Evolutionary conservation across 2,113 vertebrate genomes (phyloP).

Genomic region (Eudyptes chrysolophus): DNA sequence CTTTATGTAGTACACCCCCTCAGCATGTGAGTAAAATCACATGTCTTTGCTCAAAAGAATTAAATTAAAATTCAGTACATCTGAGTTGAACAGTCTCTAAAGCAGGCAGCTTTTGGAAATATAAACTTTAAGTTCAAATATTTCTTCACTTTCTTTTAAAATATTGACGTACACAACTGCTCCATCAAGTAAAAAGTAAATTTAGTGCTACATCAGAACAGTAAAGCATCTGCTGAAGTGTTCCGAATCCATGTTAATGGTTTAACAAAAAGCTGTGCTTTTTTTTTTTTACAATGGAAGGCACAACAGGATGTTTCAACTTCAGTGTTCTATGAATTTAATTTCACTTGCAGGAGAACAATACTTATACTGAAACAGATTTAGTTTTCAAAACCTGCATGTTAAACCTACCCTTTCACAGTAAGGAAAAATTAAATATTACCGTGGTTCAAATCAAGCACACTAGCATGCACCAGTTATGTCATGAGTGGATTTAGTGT

Average conservation of each 20-base stretch:
- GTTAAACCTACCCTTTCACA: background rate
- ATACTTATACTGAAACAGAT: background rate
- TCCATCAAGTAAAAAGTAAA: background rate
- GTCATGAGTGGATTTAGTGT: background rate
- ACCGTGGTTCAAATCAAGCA: background rate
- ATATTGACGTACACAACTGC: background rate
- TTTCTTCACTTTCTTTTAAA: background rate
- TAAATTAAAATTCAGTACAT: background rate
- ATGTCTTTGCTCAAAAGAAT: background rate
- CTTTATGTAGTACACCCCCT: background rate
- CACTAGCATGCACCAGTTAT: background rate
- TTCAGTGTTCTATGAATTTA: background rate
- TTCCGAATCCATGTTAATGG: background rate
- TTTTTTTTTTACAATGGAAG: background rate
- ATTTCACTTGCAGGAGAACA: background rate
- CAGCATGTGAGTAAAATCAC: background rate
- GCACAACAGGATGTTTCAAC: background rate
- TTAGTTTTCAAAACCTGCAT: background rate
- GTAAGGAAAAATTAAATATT: background rate
- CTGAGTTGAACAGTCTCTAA: background rate
- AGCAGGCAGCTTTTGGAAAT: background rate
- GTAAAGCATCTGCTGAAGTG: background rate
- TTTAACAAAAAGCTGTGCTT: background rate
- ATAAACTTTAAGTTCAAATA: background rate
- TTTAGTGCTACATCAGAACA: background rate